Percentiles rank a stretch among this genome's conserved stretches.
These are phyloP conservation scores for Mus musculus DNA, from an alignment of 2,113 vertebrate genomes.

Conservation along the genomic window GRCm39 chr8:115543501-115544000, in stretches of 20 bases:
- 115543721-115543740: not conserved
- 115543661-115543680: accelerated
- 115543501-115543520: not conserved
- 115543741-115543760: not conserved
- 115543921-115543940: not conserved
- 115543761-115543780: not conserved
- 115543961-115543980: accelerated
- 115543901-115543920: accelerated
- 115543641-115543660: not conserved
- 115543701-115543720: not conserved
- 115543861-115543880: not conserved
- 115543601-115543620: not conserved
- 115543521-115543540: no score
- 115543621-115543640: not conserved
- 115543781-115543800: not conserved
- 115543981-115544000: not conserved
- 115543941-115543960: not conserved
- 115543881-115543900: no score
- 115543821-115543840: no score
- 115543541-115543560: not conserved
- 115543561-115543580: not conserved
- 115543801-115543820: not conserved
- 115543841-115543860: not conserved
- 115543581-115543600: not conserved
- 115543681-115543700: no score